Conservation (phyloP, 1,140 invertebrate genomes). For the Ericerus pela region DNA sequence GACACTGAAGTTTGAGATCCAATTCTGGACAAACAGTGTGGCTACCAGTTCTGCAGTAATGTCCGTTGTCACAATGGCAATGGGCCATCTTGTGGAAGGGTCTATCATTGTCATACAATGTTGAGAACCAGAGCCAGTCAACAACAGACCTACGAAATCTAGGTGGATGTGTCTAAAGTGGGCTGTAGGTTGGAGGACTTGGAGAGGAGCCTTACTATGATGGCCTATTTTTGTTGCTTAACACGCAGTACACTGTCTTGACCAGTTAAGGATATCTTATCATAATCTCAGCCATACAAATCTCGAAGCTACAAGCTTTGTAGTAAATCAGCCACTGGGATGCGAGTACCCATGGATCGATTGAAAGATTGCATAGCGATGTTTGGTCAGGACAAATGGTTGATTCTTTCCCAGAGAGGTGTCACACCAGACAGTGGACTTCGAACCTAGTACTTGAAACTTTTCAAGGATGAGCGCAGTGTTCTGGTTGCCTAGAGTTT, state of each 20-base stretch:
- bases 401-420: background rate
- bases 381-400: background rate
- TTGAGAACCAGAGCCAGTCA: slow-evolving; percentile 18
- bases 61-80: slow-evolving; percentile 20
- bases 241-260: slow-evolving; percentile 22
- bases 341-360: slow-evolving; percentile 28
- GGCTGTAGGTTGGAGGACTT: slow-evolving; percentile 18
- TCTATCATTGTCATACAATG: slow-evolving; percentile 28
- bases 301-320: slow-evolving; percentile 28
- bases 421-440: background rate
- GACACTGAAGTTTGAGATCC: slow-evolving; percentile 29
- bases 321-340: slow-evolving; percentile 24
- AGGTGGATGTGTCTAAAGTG: slow-evolving; percentile 31
- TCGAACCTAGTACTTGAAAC: background rate
- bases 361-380: slow-evolving; percentile 22
- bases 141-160: slow-evolving; percentile 32
- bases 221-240: slow-evolving; percentile 24
- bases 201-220: background rate
- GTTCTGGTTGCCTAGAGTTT: background rate
- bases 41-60: slow-evolving; percentile 28
- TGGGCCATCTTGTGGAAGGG: slow-evolving; percentile 27
- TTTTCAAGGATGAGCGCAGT: background rate
- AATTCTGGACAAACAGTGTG: background rate
- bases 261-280: slow-evolving; percentile 22
- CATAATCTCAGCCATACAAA: slow-evolving; percentile 32